These are phyloP conservation scores for Varanus komodoensis DNA, from an alignment of 2,113 vertebrate genomes.

Conservation along the genomic window DNA sequence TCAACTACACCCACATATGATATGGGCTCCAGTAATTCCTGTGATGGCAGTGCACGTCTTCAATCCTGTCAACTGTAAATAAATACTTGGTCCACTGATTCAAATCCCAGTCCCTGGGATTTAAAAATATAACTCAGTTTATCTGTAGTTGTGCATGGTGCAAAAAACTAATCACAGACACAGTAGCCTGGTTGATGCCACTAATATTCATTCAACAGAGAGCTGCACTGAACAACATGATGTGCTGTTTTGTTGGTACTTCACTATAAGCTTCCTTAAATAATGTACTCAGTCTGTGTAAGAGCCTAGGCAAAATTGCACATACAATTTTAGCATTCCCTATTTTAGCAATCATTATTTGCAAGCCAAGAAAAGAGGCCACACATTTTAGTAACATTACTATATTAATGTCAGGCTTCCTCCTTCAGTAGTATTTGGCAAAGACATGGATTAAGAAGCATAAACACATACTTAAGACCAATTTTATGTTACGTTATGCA, in stretches of 20 bases:
- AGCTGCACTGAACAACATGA: constrained; percentile 5
- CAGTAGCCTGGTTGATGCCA: background rate
- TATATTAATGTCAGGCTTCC: constrained; percentile 38
- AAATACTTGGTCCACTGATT: background rate
- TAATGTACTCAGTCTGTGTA: constrained; percentile 20
- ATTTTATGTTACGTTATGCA: constrained; percentile 29
- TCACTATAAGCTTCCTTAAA: background rate
- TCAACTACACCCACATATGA: background rate
- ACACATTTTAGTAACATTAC: constrained; percentile 65
- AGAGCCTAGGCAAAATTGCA: constrained; percentile 34
- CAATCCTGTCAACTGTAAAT: background rate
- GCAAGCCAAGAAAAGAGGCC: constrained; percentile 45
- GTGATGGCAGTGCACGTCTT: background rate
- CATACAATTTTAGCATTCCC: constrained; percentile 53
- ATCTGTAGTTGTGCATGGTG: background rate
- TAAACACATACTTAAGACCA: constrained; percentile 57
- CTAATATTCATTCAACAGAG: background rate
- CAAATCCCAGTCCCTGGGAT: background rate
- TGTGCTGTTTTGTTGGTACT: background rate
- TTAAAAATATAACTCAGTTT: background rate
- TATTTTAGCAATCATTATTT: constrained; percentile 66
- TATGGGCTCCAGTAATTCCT: background rate
- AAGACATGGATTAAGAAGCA: constrained; percentile 34
- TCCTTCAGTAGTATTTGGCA: constrained; percentile 17
- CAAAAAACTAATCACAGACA: background rate